phyloP scores from a whole-genome alignment of 2,797 vertebrate species.

The Gymnocypris eckloni region DNA sequence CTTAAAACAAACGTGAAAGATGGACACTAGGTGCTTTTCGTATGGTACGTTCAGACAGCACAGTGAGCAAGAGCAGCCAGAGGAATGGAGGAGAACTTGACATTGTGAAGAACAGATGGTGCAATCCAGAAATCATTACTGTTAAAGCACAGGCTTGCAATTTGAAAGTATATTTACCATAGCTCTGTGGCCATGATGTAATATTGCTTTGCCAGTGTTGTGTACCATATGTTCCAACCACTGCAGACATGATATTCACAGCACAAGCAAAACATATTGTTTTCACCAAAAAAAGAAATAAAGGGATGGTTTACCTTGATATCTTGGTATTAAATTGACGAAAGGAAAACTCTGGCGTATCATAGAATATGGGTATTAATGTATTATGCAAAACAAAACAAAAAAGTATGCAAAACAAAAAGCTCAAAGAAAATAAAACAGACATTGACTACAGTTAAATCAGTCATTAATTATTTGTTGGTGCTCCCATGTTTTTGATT shows the following conservation, averaged over 20 bases:
- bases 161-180: conserved; percentile 1
- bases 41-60: neutral
- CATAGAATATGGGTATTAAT: neutral
- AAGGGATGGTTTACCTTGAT: neutral
- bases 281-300: neutral
- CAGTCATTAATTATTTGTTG: neutral
- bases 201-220: neutral
- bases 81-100: conserved; percentile 14
- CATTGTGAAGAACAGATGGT: conserved; percentile 28
- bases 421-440: neutral
- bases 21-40: neutral
- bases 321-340: neutral
- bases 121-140: conserved; percentile 13
- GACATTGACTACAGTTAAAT: neutral
- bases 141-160: conserved; percentile 25
- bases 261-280: neutral
- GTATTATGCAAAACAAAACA: neutral
- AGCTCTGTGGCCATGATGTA: neutral
- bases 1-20: neutral
- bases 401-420: neutral
- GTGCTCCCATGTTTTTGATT: neutral
- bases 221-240: neutral
- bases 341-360: neutral
- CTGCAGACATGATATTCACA: neutral
- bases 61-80: neutral